These are phyloP conservation scores for Clostera curtula DNA, from an alignment of 2,888 invertebrate genomes.

Conservation along the genomic window DNA sequence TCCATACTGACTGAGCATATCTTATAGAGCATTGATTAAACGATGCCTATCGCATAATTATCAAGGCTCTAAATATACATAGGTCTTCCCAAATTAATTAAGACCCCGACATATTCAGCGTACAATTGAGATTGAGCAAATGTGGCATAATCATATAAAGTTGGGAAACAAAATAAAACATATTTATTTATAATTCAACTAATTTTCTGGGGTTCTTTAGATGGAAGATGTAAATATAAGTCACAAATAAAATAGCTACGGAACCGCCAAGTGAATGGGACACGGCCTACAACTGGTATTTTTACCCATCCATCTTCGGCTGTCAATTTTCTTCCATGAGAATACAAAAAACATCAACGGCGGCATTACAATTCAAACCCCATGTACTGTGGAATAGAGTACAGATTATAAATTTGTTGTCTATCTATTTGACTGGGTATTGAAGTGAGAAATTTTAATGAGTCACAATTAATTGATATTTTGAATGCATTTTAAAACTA, in stretches of 20 bases:
- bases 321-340: slow-evolving; percentile 63
- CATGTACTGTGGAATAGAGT: slow-evolving; percentile 10
- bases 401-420: slow-evolving; percentile 9
- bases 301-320: slow-evolving; percentile 26
- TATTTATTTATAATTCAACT: neutral
- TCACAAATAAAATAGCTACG: slow-evolving; percentile 9
- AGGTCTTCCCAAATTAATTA: no score
- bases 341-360: slow-evolving; percentile 33
- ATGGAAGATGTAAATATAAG: slow-evolving; percentile 6
- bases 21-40: no score
- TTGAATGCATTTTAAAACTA: slow-evolving; percentile 34
- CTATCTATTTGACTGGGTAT: slow-evolving; percentile 16
- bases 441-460: slow-evolving; percentile 46
- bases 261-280: slow-evolving; percentile 13
- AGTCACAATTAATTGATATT: slow-evolving; percentile 55
- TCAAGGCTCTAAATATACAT: no score
- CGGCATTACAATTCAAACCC: slow-evolving; percentile 14
- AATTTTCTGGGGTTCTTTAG: slow-evolving; percentile 2
- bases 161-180: neutral
- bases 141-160: no score
- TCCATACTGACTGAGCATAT: no score
- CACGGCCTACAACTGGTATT: slow-evolving; percentile 16
- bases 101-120: no score
- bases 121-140: no score
- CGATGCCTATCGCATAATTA: no score